Evolutionary conservation across 2,888 invertebrate species (phyloP), one percentile per base, ranked within the genome.

Genomic region (Morpho helenor): DNA sequence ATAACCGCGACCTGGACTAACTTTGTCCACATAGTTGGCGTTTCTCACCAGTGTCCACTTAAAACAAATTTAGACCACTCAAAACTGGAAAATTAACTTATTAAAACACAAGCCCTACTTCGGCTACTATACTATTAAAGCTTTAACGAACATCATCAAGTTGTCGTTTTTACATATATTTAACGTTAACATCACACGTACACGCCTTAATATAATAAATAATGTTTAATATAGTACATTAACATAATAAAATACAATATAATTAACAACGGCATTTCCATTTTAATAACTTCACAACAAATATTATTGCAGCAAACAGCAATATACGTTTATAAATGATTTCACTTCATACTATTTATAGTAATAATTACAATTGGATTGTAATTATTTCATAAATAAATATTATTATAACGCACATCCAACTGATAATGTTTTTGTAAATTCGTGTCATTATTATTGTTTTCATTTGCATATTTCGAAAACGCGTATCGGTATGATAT

Each of bases 321-420:
- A 31, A 31, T 31, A 31, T 3, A 31, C 31, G 3, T 31, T 31
- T 3, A 31, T 31, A 31, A 31, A 31, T 31, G 31, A 31, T 31
- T 31, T 31, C 5, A 31, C 31, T 31, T 31, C 5, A 31, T 31
- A 31, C 2, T 52, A 52, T 52, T 61, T 56, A 56, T 52, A 48
- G 53, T 45, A 52, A 52, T 56, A 56, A 59, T 48, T 52, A 56
- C 49, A 56, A 56, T 53, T 41, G 22, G 47, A 59, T 59, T 59
- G 56, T 56, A 62, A 62, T 57, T 56, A 54, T 49, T 57, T 57
- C 44, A 57, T 50, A 59, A 59, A 56, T 54, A 56, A 62, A 59
- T 59, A 42, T 62, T 59, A 56, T 62, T 59, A 53, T 48, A 62
- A 45, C 44, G 50, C 47, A 54, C 23, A 48, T n/a, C 44, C 9